Evolutionary conservation across 2,113 vertebrate genomes (phyloP), one percentile per base, ranked within the genome.

Genomic region (Cinclus cinclus): DNA sequence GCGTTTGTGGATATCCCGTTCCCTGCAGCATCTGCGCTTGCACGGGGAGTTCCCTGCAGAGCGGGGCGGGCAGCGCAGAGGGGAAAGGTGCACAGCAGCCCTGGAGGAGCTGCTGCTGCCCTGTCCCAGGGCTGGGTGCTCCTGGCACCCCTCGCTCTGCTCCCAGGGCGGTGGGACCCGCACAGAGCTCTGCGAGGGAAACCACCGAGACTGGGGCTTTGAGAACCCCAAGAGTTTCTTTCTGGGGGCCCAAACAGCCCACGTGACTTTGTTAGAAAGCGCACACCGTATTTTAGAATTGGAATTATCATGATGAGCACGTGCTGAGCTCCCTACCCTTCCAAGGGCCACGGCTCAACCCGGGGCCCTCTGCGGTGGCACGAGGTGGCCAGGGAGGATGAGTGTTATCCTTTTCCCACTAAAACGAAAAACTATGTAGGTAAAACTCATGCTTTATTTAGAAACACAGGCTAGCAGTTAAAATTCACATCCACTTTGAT

Each of bases 281-380:
- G 47, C 1, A 4, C 15, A 2, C 0, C 2, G 2, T 21, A 5
- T 76, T 65, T 62, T 14, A 20, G 31, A 39, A 7, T 25, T n/a
- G 30, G 7, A 21, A 22, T 60, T 15, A 10, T 12, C 24, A 0
- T 1, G 0, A 10, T 37, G 13, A 11, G 44, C 15, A 0, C 0
- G 7, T 1, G 31, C 37, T 5, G 50, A 59, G 22, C 47, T 41
- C 70, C 25, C 55, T 14, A 5, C 22, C 28, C 50, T 41, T 11
- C 11, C 10, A 9, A 58, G 33, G 53, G n/a, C 44, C 53, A 18
- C 5, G 41, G 41, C 44, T 53, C 53, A 12, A 6, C 1, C 58
- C 13, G 18, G 13, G 0, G 16, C 5, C 50, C 39, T 27, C 42
- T 44, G 50, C 47, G 19, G 37, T 2, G 33, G 64, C 58, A 35